phyloP scores from a whole-genome alignment of 2,113 vertebrate species.

The Tachysurus vachellii region DNA sequence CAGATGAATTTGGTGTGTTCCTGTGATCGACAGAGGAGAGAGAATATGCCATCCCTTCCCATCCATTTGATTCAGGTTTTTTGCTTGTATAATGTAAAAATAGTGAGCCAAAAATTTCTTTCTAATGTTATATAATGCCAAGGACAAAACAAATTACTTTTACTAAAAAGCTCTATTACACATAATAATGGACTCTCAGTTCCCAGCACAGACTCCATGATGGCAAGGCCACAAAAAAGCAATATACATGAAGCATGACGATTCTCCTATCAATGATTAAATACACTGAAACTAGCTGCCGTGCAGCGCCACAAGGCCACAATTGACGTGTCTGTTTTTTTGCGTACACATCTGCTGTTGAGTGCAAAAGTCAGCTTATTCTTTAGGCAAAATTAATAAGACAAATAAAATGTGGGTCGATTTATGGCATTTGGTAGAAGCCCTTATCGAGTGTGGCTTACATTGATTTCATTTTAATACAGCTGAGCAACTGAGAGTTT shows the following conservation, averaged over 20 bases:
- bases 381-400: neutral
- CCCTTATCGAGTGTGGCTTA: too few relatives aligned
- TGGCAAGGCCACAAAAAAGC: neutral
- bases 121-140: neutral
- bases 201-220: neutral
- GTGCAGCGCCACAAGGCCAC: slow-evolving; percentile 2
- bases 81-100: neutral
- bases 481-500: neutral
- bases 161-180: neutral
- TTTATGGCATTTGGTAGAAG: too few relatives aligned
- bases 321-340: neutral
- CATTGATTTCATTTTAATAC: neutral
- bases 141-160: neutral
- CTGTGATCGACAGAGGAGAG: neutral
- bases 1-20: neutral
- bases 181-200: neutral
- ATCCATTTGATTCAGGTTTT: neutral
- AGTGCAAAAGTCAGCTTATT: neutral
- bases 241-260: neutral
- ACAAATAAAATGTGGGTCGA: too few relatives aligned
- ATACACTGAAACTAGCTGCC: neutral
- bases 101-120: neutral
- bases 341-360: neutral
- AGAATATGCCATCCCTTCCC: neutral
- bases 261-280: slow-evolving; percentile 18